Conservation (phyloP, 2,888 invertebrate species). For the Diploptera punctata region DNA sequence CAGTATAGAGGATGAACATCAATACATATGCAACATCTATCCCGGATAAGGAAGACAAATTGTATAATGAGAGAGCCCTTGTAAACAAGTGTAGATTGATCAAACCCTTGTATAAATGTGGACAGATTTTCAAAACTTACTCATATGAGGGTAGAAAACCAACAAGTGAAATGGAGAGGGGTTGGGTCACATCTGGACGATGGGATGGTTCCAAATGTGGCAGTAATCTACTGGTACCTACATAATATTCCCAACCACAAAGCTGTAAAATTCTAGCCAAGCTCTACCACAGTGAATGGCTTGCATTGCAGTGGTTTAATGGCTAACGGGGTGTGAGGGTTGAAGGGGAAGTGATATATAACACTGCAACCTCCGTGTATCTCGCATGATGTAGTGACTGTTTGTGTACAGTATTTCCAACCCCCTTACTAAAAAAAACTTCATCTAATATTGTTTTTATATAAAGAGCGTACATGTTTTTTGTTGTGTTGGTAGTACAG, state of each 20-base stretch:
- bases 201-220: conserved; percentile 7
- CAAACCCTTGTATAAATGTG: no score
- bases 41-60: no score
- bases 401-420: neutral
- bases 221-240: conserved; percentile 21
- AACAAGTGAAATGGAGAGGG: neutral
- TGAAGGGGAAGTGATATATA: conserved; percentile 14
- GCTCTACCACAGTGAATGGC: neutral
- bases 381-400: neutral
- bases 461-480: neutral
- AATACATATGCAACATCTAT: no score
- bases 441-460: conserved; percentile 12
- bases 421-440: no score
- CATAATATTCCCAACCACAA: neutral
- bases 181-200: neutral
- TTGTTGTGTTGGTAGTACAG: conserved; percentile 8
- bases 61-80: no score
- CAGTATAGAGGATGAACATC: no score
- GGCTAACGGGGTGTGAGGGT: no score
- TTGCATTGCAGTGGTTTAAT: neutral
- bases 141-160: conserved; percentile 8
- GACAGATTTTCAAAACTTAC: neutral
- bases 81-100: no score
- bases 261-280: neutral
- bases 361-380: conserved; percentile 16